These are phyloP conservation scores for Rhingia rostrata DNA, from an alignment of 2,888 invertebrate genomes.

Conservation along the genomic window DNA sequence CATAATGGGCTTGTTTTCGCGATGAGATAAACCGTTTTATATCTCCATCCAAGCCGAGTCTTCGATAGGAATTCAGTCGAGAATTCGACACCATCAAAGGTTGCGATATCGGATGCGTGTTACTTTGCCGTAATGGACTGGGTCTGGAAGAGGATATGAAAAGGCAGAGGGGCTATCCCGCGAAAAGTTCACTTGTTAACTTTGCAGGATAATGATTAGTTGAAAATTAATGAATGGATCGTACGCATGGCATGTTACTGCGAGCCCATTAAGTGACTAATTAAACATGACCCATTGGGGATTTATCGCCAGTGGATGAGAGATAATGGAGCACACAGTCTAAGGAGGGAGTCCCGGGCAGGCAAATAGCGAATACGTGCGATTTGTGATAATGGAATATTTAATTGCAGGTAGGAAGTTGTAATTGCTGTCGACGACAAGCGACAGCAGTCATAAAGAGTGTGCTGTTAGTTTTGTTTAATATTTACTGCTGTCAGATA, in stretches of 20 bases:
- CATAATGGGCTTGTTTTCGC: conserved; percentile 66
- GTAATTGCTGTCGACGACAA: conserved; percentile 66
- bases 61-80: conserved; percentile 54
- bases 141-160: background rate
- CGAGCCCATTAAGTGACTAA: conserved; percentile 65
- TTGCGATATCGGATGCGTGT: conserved; percentile 65
- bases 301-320: conserved; percentile 33
- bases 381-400: conserved; percentile 74
- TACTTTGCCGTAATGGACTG: conserved; percentile 46
- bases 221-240: conserved; percentile 73
- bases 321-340: conserved; percentile 40
- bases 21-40: conserved; percentile 55
- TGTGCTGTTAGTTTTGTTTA: conserved; percentile 61
- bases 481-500: conserved; percentile 73
- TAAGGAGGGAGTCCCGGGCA: background rate
- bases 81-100: conserved; percentile 61
- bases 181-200: conserved; percentile 59
- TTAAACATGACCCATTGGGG: conserved; percentile 66
- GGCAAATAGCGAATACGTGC: conserved; percentile 54
- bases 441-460: conserved; percentile 61
- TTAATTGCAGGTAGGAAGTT: conserved; percentile 73
- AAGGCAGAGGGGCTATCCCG: conserved; percentile 16
- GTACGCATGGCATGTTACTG: conserved; percentile 65
- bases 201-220: conserved; percentile 70
- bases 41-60: conserved; percentile 3